phyloP scores from a whole-genome alignment of 2,113 vertebrate genomes.

The Scopus umbretta region DNA sequence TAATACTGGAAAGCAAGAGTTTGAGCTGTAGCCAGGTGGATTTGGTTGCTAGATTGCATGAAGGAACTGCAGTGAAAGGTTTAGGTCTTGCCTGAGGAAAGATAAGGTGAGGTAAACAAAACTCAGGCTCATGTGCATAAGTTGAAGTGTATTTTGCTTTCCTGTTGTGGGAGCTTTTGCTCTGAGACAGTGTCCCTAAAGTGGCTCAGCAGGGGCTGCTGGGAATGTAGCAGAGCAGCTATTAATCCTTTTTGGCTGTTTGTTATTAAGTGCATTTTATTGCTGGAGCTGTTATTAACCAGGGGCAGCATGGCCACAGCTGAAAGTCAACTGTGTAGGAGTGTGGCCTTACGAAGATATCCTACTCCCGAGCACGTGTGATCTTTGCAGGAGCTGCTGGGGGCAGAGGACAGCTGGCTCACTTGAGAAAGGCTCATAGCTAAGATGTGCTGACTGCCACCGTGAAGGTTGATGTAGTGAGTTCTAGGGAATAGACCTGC shows the following conservation, averaged over 20 bases:
- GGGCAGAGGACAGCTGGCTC: background rate
- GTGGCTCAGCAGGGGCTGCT: background rate
- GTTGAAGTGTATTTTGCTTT: background rate
- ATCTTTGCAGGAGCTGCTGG: background rate
- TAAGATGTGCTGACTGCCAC: too few species aligned
- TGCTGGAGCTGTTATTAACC: background rate
- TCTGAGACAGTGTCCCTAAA: background rate
- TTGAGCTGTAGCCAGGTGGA: background rate
- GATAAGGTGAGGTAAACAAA: background rate
- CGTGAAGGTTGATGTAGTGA: fast-evolving
- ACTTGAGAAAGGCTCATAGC: fast-evolving
- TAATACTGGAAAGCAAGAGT: background rate
- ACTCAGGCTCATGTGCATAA: fast-evolving
- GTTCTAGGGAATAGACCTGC: background rate
- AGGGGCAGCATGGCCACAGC: fast-evolving
- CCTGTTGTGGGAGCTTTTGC: background rate
- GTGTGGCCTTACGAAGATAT: fast-evolving
- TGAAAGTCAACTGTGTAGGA: fast-evolving
- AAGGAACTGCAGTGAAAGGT: background rate
- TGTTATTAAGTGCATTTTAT: fast-evolving
- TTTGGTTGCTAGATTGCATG: background rate
- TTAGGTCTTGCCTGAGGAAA: background rate
- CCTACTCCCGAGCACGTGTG: fast-evolving
- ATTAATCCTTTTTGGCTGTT: background rate
- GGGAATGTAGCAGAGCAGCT: background rate